A percentile compares a stretch with the other conserved stretches of the same genome.
Conservation (phyloP, 1,140 invertebrate genomes). For the Ceratina australensis region DNA sequence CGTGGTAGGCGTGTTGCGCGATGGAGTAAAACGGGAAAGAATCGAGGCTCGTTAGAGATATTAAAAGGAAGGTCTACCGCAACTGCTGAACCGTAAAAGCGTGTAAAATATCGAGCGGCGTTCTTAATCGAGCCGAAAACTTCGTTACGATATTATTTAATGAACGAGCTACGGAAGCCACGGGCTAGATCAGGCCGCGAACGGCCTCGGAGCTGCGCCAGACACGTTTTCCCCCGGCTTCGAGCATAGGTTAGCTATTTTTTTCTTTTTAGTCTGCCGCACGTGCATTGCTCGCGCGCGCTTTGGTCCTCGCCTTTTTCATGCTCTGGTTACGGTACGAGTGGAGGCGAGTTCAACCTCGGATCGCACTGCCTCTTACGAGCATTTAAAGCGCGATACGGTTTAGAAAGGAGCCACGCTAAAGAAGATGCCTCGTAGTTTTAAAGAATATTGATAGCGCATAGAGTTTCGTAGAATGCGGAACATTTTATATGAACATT, state of each 20-base stretch:
- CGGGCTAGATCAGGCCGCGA: conserved; percentile 24
- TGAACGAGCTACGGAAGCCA: conserved; percentile 11
- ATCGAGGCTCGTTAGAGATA: background rate
- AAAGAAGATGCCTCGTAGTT: background rate
- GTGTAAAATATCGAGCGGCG: conserved; percentile 31
- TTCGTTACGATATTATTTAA: conserved; percentile 21
- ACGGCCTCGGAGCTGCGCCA: background rate
- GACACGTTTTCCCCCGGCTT: conserved; percentile 8
- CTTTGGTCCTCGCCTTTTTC: conserved; percentile 64
- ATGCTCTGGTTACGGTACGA: conserved; percentile 66
- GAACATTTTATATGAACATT: too few species aligned
- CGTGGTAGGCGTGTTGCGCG: too few species aligned
- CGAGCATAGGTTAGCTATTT: conserved; percentile 1
- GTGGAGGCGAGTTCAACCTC: conserved; percentile 51
- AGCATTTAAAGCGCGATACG: conserved; percentile 48
- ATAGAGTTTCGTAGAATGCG: too few species aligned
- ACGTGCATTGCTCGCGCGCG: conserved; percentile 36
- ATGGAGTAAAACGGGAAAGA: background rate
- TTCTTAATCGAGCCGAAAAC: conserved; percentile 29
- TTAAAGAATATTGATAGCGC: too few species aligned
- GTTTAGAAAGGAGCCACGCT: conserved; percentile 23
- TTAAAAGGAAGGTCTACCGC: background rate
- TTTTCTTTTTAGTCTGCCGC: conserved; percentile 32
- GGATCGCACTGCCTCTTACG: conserved; percentile 40
- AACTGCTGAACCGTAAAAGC: conserved; percentile 22